phyloP scores from a whole-genome alignment of 2,797 vertebrate species.

The Thaleichthys pacificus region DNA sequence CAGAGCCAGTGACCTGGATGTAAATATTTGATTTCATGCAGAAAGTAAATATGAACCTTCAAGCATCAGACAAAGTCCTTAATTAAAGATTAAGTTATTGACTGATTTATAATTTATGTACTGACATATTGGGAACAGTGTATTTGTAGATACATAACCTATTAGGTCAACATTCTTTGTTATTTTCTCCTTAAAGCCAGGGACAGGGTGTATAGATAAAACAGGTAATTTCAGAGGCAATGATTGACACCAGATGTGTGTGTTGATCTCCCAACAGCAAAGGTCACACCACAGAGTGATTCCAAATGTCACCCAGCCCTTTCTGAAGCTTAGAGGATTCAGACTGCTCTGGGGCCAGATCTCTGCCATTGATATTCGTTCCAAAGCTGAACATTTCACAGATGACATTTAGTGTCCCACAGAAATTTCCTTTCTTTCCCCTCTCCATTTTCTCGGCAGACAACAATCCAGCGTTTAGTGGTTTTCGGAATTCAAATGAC shows the following conservation, averaged over 20 bases:
- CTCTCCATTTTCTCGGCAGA: not conserved
- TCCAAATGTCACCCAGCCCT: slow-evolving; percentile 72
- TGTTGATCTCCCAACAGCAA: slow-evolving; percentile 59
- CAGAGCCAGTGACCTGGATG: not conserved
- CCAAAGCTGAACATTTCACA: slow-evolving; percentile 58
- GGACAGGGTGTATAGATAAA: not conserved
- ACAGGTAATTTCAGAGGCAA: slow-evolving; percentile 45
- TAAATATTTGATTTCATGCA: not conserved
- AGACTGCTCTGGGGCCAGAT: slow-evolving; percentile 42
- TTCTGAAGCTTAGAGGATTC: slow-evolving; percentile 63
- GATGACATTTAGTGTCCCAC: slow-evolving; percentile 46
- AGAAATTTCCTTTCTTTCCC: slow-evolving; percentile 35
- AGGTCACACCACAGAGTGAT: slow-evolving; percentile 68
- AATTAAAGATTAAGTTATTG: not conserved
- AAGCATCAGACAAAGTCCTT: not conserved
- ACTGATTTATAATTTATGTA: not conserved
- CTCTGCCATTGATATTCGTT: slow-evolving; percentile 54
- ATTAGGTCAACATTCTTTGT: not conserved
- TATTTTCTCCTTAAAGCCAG: not conserved
- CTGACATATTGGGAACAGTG: not conserved
- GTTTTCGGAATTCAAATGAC: not conserved
- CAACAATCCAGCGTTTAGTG: slow-evolving; percentile 7
- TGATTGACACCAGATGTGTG: slow-evolving; percentile 67
- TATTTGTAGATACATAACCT: not conserved
- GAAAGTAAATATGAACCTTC: not conserved